Evolutionary conservation across 2,888 invertebrate species (phyloP).

Genomic region (Mongoloraphidia duomilia): DNA sequence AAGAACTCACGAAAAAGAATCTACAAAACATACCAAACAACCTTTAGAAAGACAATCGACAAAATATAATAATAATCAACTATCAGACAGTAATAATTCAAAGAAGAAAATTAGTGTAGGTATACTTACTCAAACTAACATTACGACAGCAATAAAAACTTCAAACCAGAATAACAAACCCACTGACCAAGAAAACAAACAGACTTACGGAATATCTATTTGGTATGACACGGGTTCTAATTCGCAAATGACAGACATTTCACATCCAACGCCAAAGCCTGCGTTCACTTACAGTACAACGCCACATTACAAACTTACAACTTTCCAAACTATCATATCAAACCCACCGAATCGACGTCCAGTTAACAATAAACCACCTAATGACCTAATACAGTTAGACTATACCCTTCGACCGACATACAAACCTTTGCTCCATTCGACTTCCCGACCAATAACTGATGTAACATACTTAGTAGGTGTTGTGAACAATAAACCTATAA

Average conservation of each 20-base stretch:
- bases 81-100: too few species aligned
- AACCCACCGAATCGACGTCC: background rate
- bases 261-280: background rate
- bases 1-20: too few species aligned
- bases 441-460: too few species aligned
- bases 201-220: background rate
- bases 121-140: too few species aligned
- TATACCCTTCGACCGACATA: background rate
- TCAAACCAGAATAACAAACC: too few species aligned
- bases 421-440: too few species aligned
- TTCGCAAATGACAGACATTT: background rate
- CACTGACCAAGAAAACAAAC: background rate
- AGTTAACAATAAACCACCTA: background rate
- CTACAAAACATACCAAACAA: too few species aligned
- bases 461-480: constrained; percentile 1
- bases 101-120: too few species aligned
- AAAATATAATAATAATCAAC: too few species aligned
- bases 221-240: constrained; percentile 4
- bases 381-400: background rate
- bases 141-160: background rate
- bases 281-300: background rate
- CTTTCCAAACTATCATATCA: constrained; percentile 1
- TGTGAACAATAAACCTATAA: background rate
- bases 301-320: background rate
- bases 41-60: too few species aligned